Base-by-base conservation (phyloP, 1,140 invertebrate species). In the Aphelinus certus region DNA sequence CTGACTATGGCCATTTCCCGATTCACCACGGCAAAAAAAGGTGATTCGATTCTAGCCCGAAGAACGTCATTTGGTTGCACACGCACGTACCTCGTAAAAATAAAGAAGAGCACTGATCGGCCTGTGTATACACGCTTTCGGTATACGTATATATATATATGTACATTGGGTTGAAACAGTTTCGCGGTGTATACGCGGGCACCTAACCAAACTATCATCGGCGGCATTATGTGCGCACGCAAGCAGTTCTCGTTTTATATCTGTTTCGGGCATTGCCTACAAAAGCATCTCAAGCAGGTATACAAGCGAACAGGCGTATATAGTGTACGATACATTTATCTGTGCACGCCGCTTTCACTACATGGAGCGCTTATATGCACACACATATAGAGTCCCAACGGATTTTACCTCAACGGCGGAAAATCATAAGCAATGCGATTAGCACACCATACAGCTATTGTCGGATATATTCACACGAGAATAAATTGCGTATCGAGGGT, bases 231-330 rank as follows among this genome's bases (percentile, higher is more conserved):
- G 63, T 26, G 26, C 26, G 26, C 26, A 55, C 55, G 49, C 42
- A 71, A 64, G 61, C 61, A n/a, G 45, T 58, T 73, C 47, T 58
- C 51, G 48, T 2, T 66, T 51, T 45, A 7, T 60, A 56, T 71
- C 7, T 45, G 1, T 55, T 63, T 63, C 65, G 63, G 58, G 64
- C 65, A 74, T 74, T 66, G 62, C 47, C 47, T 65, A 79, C 64
- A 61, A 70, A 81, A 81, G 79, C 80, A 51, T 78, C 71, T 78
- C 74, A 81, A 76, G 79, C 78, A 76, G 65, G 56, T 74, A 68
- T 7, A 63, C 57, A 81, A 81, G 80, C 80, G 74, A 47, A 76
- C 76, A 82, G 71, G 74, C 64, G 67, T 47, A 56, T 65, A 64
- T 56, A 47, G 26, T 26, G 26, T 26, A 26, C 46, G 56, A 71